A percentile compares a stretch with the other conserved stretches of the same genome.
Evolutionary conservation across 2,888 invertebrate genomes (phyloP).

Genomic region (Priocnemis perturbator): DNA sequence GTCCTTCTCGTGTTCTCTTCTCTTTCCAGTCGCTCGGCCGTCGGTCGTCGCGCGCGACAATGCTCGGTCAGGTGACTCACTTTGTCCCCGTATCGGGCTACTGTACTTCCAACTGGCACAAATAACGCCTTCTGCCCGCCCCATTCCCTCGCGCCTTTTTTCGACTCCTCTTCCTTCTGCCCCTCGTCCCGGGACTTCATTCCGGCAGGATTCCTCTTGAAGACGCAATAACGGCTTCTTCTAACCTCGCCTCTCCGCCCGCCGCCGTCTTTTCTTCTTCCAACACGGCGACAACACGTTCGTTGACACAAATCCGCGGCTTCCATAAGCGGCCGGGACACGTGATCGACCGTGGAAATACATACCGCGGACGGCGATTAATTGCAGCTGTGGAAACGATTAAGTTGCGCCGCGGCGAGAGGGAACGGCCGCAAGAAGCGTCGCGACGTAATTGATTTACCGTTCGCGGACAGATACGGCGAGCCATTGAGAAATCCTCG

Average conservation of each 20-base stretch:
- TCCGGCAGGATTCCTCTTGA: slow-evolving; percentile 39
- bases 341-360: slow-evolving; percentile 20
- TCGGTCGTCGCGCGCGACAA: neutral
- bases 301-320: slow-evolving; percentile 40
- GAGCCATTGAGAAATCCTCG: neutral
- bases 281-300: no score
- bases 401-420: no score
- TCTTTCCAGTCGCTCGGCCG: neutral
- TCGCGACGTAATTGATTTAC: slow-evolving; percentile 9
- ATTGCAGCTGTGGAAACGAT: neutral
- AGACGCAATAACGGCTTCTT: slow-evolving; percentile 2
- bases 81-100: slow-evolving; percentile 38
- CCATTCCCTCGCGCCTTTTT: slow-evolving; percentile 9
- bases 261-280: no score
- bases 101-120: slow-evolving; percentile 34
- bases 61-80: slow-evolving; percentile 25
- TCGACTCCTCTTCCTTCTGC: slow-evolving; percentile 18
- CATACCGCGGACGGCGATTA: slow-evolving; percentile 11
- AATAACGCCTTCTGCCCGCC: no score
- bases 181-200: slow-evolving; percentile 16
- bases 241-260: slow-evolving; percentile 1
- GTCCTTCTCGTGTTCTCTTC: slow-evolving; percentile 11
- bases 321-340: slow-evolving; percentile 40
- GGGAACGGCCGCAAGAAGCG: no score
- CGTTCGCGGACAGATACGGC: neutral